These are phyloP conservation scores for Ennomos quercinarius DNA, from an alignment of 2,888 invertebrate species.

Conservation along the genomic window DNA sequence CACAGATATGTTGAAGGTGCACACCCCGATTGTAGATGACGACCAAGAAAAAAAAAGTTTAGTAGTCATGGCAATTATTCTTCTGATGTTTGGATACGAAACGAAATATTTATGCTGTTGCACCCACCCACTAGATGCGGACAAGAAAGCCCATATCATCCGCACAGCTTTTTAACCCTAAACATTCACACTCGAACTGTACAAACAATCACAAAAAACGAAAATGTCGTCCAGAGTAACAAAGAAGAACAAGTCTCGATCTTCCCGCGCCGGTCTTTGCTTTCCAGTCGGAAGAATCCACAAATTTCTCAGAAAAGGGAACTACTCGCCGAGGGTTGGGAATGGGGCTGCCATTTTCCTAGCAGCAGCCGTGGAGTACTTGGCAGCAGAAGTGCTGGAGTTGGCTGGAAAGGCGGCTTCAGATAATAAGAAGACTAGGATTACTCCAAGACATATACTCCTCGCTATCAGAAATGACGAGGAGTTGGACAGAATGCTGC, in stretches of 20 bases:
- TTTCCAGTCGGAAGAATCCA: conserved; percentile 86
- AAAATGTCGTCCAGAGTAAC: conserved; percentile 49
- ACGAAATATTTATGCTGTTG: too few relatives aligned
- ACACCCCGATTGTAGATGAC: too few relatives aligned
- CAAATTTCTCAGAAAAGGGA: conserved; percentile 85
- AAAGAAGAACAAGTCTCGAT: conserved; percentile 60
- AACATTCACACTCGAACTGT: too few relatives aligned
- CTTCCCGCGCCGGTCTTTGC: conserved; percentile 79
- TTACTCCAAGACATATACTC: conserved; percentile 61
- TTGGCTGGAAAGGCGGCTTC: conserved; percentile 87
- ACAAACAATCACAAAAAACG: not conserved
- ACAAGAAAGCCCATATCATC: too few relatives aligned
- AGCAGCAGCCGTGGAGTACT: conserved; percentile 86
- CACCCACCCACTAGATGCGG: too few relatives aligned
- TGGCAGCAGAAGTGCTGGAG: conserved; percentile 89
- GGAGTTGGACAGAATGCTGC: conserved; percentile 61
- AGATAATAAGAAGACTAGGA: conserved; percentile 88
- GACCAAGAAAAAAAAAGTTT: too few relatives aligned
- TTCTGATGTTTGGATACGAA: too few relatives aligned
- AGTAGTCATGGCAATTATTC: too few relatives aligned
- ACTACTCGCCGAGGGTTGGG: conserved; percentile 86
- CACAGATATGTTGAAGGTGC: too few relatives aligned
- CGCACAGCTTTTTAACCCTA: too few relatives aligned
- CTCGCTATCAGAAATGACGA: conserved; percentile 69
- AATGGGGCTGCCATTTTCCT: conserved; percentile 82